Evolutionary conservation across 2,113 vertebrate genomes (phyloP), one percentile per base, ranked within the genome.

Genomic region (Heteronetta atricapilla): DNA sequence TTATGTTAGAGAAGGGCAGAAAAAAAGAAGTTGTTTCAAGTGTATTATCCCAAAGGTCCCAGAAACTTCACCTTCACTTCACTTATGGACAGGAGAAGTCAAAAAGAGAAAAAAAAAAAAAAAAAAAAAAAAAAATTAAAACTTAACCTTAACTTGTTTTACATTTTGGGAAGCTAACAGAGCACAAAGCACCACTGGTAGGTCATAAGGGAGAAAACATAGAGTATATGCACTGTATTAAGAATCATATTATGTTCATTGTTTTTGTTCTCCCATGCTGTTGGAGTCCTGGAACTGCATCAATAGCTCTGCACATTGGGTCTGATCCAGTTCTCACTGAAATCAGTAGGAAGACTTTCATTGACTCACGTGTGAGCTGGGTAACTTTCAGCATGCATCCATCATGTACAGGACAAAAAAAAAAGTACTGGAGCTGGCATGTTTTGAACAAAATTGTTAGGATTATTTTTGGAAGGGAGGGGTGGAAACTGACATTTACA

Each of bases 21-120:
- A 86, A 81, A 92, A 91, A 73, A 48, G 20, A 84, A 87, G 34
- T 34, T 92, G 13, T 86, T 93, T 90, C 48, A 91, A 94, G 80
- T 64, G 38, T 10, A 48, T 67, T 83, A 88, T 64, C 75, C 44
- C 91, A 83, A 63, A 86, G 60, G 48, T 94, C 82, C n/a, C 34
- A 60, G 59, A 93, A 91, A 78, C 42, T 70, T 93, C 59, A 68
- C 59, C 23, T 91, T 82, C 55, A 33, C 53, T 85, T 80, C 40
- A 58, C 21, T 80, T 74, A 58, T 1, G 28, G 44, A 69, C 8
- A 67, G 11, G 8, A 82, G 85, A 85, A 60, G 13, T 11, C 3
- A 56, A 88, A 67, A 66, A 40, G 50, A 17, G n/a, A 20, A 46
- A 46, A 19, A 13, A 56, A 52, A 88, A 67, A 60, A 64, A 40